These are phyloP conservation scores for Bothrops alternatus DNA, from an alignment of 2,797 vertebrate species.

Conservation along the genomic window DNA sequence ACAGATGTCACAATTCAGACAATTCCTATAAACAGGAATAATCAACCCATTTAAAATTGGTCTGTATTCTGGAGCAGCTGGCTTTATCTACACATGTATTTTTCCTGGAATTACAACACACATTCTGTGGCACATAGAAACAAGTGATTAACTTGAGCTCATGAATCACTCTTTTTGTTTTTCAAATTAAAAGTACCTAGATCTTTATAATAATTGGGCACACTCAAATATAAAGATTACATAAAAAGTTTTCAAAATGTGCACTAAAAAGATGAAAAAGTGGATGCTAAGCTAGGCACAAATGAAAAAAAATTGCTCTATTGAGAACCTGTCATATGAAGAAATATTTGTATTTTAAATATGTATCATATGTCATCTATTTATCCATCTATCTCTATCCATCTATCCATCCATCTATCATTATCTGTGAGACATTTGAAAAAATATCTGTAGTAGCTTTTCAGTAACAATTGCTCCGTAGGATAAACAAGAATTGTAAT, in stretches of 20 bases:
- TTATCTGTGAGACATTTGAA: no score
- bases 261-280: not conserved
- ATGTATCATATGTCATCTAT: not conserved
- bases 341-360: not conserved
- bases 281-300: not conserved
- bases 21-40: slow-evolving; percentile 59
- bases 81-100: slow-evolving; percentile 47
- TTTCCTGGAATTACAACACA: slow-evolving; percentile 55
- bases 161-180: slow-evolving; percentile 36
- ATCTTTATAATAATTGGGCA: slow-evolving; percentile 4
- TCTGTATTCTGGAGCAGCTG: slow-evolving; percentile 52
- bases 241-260: slow-evolving; percentile 18
- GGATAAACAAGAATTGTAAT: not conserved
- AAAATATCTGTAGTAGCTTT: not conserved
- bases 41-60: slow-evolving; percentile 49
- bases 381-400: not conserved
- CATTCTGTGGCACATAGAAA: slow-evolving; percentile 45
- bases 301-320: not conserved
- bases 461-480: not conserved
- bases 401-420: no score
- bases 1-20: slow-evolving; percentile 52
- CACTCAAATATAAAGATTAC: not conserved
- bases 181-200: slow-evolving; percentile 43
- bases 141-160: slow-evolving; percentile 44
- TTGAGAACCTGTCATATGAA: not conserved